Conservation (phyloP, 1,140 invertebrate species). For the Caenorhabditis tropicalis region DNA sequence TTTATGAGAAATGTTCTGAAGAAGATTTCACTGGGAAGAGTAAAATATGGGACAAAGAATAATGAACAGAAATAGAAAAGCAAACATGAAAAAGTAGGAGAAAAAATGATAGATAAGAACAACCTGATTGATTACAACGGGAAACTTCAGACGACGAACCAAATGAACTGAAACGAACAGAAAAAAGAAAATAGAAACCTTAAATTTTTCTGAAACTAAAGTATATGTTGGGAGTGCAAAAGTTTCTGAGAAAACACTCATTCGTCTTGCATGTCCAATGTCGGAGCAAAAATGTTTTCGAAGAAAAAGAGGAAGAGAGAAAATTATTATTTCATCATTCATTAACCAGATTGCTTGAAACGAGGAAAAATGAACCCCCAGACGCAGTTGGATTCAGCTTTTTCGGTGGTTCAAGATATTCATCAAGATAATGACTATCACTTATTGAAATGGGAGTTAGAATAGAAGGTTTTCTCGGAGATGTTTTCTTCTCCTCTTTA, state of each 20-base stretch:
- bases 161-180: not conserved
- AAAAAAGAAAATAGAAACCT: not conserved
- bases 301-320: not conserved
- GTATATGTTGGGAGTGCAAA: not conserved
- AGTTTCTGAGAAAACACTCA: not conserved
- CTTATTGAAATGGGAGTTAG: not conserved
- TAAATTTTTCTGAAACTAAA: not conserved
- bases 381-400: not conserved
- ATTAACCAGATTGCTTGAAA: conserved; percentile 33
- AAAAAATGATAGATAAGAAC: not conserved
- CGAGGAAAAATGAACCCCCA: not conserved
- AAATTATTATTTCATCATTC: not conserved
- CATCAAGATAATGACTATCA: conserved; percentile 1
- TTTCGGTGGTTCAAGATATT: not conserved
- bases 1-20: too few relatives aligned
- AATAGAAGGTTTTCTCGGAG: not conserved
- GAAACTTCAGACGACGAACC: not conserved
- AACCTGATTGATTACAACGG: not conserved
- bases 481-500: not conserved
- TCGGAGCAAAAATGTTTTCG: not conserved
- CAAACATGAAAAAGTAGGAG: not conserved
- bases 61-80: not conserved
- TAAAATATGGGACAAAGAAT: too few relatives aligned
- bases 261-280: not conserved
- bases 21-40: too few relatives aligned